A percentile compares a stretch with the other conserved stretches of the same genome.
Conservation (phyloP, 1,140 invertebrate genomes). For the Zaprionus kolodkinae region DNA sequence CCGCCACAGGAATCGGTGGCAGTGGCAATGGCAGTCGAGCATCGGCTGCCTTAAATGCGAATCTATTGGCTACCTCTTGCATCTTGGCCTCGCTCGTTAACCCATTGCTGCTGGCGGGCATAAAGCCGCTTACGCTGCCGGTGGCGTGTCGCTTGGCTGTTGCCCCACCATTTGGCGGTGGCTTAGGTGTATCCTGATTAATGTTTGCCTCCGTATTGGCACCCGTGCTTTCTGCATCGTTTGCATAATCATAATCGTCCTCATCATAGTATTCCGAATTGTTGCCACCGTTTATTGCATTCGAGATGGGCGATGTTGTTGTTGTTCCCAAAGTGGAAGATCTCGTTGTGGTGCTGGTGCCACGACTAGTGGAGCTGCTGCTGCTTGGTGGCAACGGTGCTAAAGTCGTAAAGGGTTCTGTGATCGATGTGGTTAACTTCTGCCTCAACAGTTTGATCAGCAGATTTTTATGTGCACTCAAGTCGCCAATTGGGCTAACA, state of each 20-base stretch:
- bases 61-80: constrained; percentile 23
- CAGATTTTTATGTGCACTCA: constrained; percentile 34
- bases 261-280: constrained; percentile 61
- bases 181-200: constrained; percentile 53
- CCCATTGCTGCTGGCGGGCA: constrained; percentile 35
- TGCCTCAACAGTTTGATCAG: constrained; percentile 37
- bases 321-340: background rate
- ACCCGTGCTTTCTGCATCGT: constrained; percentile 12
- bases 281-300: background rate
- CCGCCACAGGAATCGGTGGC: constrained; percentile 11
- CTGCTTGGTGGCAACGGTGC: background rate
- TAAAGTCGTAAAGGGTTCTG: constrained; percentile 1
- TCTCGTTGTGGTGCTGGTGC: constrained; percentile 7
- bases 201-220: constrained; percentile 37
- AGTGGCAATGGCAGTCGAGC: background rate
- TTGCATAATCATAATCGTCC: constrained; percentile 57
- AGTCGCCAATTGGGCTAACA: background rate
- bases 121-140: constrained; percentile 43
- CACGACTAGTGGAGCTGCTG: background rate
- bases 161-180: constrained; percentile 15
- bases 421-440: constrained; percentile 19
- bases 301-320: background rate
- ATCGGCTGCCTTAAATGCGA: constrained; percentile 32
- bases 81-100: constrained; percentile 62
- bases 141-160: constrained; percentile 32